A percentile compares a stretch with the other conserved stretches of the same genome.
Conservation (phyloP, 2,888 invertebrate species). For the Lithophane leautieri region DNA sequence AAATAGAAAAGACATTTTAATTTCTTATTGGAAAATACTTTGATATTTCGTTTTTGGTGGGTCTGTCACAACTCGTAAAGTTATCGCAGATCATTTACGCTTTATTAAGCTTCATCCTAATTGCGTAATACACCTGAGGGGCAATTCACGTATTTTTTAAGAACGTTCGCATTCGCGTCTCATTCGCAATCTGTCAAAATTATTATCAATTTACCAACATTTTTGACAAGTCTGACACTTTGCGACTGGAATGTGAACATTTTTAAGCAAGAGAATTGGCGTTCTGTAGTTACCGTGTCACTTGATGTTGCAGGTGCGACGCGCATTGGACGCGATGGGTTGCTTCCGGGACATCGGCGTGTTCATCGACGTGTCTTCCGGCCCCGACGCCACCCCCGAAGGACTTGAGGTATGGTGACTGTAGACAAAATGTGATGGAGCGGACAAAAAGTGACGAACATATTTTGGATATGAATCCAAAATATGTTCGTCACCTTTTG, state of each 20-base stretch:
- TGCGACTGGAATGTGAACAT: no score
- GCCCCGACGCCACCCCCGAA: slow-evolving; percentile 93
- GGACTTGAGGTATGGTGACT: slow-evolving; percentile 96
- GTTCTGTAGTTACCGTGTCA: background rate
- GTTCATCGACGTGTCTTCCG: slow-evolving; percentile 96
- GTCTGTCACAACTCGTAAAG: background rate
- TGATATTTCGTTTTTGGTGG: background rate
- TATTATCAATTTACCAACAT: no score
- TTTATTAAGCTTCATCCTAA: background rate
- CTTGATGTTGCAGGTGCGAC: slow-evolving; percentile 89
- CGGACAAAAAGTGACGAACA: no score
- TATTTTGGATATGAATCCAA: no score
- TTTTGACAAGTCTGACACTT: no score
- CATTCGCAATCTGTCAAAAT: no score
- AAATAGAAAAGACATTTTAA: background rate
- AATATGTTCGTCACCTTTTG: no score
- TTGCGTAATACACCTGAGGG: no score
- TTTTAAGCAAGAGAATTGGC: no score
- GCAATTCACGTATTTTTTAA: no score
- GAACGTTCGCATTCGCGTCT: no score
- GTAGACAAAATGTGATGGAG: no score
- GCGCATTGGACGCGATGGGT: slow-evolving; percentile 95
- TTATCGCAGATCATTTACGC: background rate
- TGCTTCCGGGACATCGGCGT: slow-evolving; percentile 97
- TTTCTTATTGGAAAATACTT: background rate